Percentiles rank a stretch among this genome's conserved stretches.
phyloP scores from a whole-genome alignment of 2,888 invertebrate genomes.

The Callyntrura sp. region DNA sequence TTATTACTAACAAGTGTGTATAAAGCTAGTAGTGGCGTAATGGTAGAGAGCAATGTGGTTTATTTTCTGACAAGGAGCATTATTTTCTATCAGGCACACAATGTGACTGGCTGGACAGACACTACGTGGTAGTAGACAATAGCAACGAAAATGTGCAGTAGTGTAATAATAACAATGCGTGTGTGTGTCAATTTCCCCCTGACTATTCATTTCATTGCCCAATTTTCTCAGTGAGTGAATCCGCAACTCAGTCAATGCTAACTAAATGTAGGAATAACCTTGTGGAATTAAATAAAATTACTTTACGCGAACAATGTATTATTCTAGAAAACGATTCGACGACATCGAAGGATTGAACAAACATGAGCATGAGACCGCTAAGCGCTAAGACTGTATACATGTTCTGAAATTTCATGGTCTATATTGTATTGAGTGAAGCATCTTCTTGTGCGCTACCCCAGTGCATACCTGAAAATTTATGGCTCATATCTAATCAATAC shows the following conservation, averaged over 20 bases:
- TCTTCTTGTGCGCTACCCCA: conserved; percentile 15
- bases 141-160: neutral
- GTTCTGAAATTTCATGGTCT: conserved; percentile 49
- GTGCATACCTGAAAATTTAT: conserved; percentile 78
- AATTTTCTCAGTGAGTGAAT: conserved; percentile 74
- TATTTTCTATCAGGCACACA: neutral
- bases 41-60: neutral
- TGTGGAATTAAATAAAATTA: conserved; percentile 45
- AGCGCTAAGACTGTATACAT: neutral
- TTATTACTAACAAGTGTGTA: neutral
- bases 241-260: conserved; percentile 51
- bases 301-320: neutral
- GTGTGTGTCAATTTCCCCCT: conserved; percentile 55
- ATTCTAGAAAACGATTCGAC: neutral
- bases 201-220: conserved; percentile 70
- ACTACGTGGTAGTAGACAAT: neutral
- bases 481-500: conserved; percentile 79
- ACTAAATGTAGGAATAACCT: conserved; percentile 60
- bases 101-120: neutral
- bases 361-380: neutral
- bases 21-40: neutral
- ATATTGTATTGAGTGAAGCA: conserved; percentile 25
- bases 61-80: conserved; percentile 4
- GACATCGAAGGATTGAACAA: neutral
- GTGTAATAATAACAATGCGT: conserved; percentile 56